A percentile compares a stretch with the other conserved stretches of the same genome.
Conservation (phyloP, 2,888 invertebrate species). For the Drosophila ezoana region DNA sequence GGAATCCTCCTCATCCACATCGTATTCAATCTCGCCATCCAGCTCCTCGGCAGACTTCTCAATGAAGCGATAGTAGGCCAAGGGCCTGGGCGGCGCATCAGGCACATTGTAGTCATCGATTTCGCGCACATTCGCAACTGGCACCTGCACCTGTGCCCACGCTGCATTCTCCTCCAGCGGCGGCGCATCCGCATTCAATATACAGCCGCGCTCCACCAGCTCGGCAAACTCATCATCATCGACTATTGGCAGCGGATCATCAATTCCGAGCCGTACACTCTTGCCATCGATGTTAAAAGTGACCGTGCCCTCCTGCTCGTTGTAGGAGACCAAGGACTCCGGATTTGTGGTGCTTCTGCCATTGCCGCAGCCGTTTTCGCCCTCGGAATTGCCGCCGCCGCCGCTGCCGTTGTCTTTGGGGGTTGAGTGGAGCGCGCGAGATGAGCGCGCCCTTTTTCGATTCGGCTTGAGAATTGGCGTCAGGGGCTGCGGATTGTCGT, state of each 20-base stretch:
- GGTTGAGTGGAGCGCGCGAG: conserved; percentile 86
- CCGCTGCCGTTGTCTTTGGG: conserved; percentile 80
- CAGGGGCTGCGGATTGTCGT: conserved; percentile 90
- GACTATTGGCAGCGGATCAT: conserved; percentile 89
- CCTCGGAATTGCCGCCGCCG: conserved; percentile 61
- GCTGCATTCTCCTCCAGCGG: conserved; percentile 82
- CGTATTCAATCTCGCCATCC: conserved; percentile 97
- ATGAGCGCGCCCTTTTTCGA: conserved; percentile 87
- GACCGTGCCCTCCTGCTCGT: conserved; percentile 93
- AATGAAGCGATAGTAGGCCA: conserved; percentile 96
- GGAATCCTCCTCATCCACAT: conserved; percentile 98
- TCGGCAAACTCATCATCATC: conserved; percentile 88
- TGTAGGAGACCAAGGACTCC: conserved; percentile 88
- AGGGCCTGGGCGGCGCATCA: conserved; percentile 93
- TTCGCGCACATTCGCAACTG: conserved; percentile 89
- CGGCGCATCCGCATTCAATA: conserved; percentile 81
- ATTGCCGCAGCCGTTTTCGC: conserved; percentile 54
- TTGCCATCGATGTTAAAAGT: conserved; percentile 94
- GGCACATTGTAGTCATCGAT: conserved; percentile 92
- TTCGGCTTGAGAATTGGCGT: conserved; percentile 88
- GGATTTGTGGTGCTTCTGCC: conserved; percentile 67
- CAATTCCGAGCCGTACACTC: conserved; percentile 88
- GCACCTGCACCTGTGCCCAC: conserved; percentile 87
- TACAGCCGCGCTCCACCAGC: conserved; percentile 82
- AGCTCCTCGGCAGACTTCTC: conserved; percentile 97